These are phyloP conservation scores for Syrmaticus mikado DNA, from an alignment of 2,113 vertebrate genomes.

Conservation along the genomic window DNA sequence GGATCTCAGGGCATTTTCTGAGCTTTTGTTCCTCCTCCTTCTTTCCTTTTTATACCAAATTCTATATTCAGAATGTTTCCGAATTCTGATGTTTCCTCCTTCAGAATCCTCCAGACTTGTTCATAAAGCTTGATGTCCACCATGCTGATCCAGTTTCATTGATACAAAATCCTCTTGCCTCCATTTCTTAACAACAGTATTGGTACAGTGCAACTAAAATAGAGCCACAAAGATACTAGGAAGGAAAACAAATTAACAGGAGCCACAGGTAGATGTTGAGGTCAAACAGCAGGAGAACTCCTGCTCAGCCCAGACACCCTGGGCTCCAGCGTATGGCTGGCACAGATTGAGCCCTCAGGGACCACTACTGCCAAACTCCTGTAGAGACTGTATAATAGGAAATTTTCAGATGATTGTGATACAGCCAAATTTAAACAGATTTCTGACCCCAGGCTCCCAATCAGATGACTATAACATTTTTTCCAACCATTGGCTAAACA, in stretches of 20 bases:
- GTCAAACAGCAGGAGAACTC: neutral
- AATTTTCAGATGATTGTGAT: neutral
- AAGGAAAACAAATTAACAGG: neutral
- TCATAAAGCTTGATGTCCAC: neutral
- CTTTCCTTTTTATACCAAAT: neutral
- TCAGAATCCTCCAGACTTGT: neutral
- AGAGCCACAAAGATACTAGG: neutral
- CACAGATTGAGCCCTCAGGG: neutral
- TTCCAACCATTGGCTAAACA: neutral
- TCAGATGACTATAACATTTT: neutral
- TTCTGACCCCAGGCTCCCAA: neutral
- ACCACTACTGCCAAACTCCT: neutral
- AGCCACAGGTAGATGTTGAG: neutral
- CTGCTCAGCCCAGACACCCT: neutral
- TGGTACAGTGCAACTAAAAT: neutral
- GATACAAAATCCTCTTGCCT: neutral
- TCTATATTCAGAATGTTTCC: neutral
- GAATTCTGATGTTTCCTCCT: neutral
- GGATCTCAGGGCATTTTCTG: neutral
- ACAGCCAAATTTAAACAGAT: neutral
- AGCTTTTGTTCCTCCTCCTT: neutral
- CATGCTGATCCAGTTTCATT: neutral
- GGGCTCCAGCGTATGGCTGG: neutral
- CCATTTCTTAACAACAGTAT: neutral
- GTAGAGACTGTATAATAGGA: rapidly evolving